Base-by-base conservation (phyloP, 2,888 invertebrate species). In the Galerucella nymphaeae region DNA sequence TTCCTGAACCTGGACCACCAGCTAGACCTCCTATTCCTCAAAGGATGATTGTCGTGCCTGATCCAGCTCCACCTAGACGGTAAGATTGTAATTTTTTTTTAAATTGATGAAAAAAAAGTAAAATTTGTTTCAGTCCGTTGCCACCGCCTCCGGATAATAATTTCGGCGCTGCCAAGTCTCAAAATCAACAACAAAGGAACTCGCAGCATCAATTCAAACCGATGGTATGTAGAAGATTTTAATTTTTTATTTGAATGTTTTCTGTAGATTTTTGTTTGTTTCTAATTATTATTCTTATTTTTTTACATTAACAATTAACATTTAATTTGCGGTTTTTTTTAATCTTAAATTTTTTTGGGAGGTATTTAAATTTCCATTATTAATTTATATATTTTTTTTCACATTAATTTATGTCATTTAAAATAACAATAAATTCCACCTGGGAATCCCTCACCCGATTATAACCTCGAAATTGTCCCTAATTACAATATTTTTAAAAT, bases 31-130 rank as follows among this genome's bases (percentile, higher is more conserved):
- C 95, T 78, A 92, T 96, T 87, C 96, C 96, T 83, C 95, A 96
- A 88, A 93, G 96, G 89, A 91, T 96, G 85, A 96, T 96, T 84
- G 94, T 96, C 85, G 96, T 96, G 85, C 95, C 95, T 82, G 96
- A 96, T 87, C 95, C 95, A 80, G 94, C 84, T 11, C 85, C 86
- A 38, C 86, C 90, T 81, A 89, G 90, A 87, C 88, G 90, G 90
- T 91, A 88, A 14, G 42, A 4, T 30, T 48, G 3, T 45, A 42
- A 4, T 88, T 23, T 89, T 66, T 9, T 2, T 11, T 38, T 14
- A 14, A 57, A 66, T 18, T 57, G 16, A n/a, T 42, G 2, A 14
- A 57, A 18, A 30, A 9, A 8, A 18, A 62, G 8, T 61, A 61
- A 50, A 30, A 30, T 8, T 30, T 72, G 42, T 80, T 79, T 69